A percentile compares a stretch with the other conserved stretches of the same genome.
Conservation (phyloP, 2,888 invertebrate species). For the Diaphora mendica region DNA sequence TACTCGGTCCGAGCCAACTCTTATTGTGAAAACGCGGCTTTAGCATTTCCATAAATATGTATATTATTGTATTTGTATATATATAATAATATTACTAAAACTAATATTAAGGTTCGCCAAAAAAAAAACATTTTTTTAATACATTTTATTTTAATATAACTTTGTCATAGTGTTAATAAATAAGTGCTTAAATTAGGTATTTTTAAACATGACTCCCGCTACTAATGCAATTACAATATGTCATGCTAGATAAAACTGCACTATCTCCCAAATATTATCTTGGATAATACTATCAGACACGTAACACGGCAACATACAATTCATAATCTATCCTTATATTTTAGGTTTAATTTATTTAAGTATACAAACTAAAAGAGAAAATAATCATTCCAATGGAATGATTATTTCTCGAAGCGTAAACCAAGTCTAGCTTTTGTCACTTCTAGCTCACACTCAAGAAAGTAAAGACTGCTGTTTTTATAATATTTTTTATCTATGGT, state of each 20-base stretch:
- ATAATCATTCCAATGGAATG: background rate
- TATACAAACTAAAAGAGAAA: background rate
- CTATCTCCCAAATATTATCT: constrained; percentile 4
- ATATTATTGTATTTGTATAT: too few species aligned
- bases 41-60: too few species aligned
- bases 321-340: background rate
- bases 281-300: constrained; percentile 9
- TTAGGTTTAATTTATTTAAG: background rate
- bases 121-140: background rate
- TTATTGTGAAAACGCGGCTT: too few species aligned
- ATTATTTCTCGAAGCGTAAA: background rate
- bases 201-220: constrained; percentile 12
- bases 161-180: constrained; percentile 16
- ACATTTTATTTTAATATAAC: constrained; percentile 7
- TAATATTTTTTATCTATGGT: background rate
- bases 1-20: too few species aligned
- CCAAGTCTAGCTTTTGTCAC: background rate
- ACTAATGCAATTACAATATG: constrained; percentile 17
- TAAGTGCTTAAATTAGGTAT: constrained; percentile 4
- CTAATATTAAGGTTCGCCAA: background rate
- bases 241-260: constrained; percentile 7
- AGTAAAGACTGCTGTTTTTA: background rate
- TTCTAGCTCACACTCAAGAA: background rate
- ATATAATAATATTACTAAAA: too few species aligned
- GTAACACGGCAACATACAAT: background rate